Evolutionary conservation across 2,888 invertebrate species (phyloP).

Genomic region (Perizoma flavofasciatum): DNA sequence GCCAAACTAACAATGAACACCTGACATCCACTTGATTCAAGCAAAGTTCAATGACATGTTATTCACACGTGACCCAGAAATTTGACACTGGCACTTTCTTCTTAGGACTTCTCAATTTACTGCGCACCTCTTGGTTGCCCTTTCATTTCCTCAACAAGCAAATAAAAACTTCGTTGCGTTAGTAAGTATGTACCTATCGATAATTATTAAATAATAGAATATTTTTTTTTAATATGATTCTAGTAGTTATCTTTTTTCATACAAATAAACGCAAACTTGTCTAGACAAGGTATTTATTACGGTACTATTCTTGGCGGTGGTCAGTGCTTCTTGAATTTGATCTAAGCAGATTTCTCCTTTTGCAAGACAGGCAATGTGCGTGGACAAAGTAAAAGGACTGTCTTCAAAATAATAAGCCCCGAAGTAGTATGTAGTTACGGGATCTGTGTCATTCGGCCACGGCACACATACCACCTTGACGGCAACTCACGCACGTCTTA

Average conservation of each 20-base stretch:
- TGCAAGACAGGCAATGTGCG: slow-evolving; percentile 39
- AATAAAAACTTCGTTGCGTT: too few relatives aligned
- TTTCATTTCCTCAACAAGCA: slow-evolving; percentile 28
- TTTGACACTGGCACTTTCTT: slow-evolving; percentile 76
- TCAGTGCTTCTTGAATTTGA: neutral
- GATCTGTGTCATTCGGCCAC: slow-evolving; percentile 78
- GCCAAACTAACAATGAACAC: slow-evolving; percentile 38
- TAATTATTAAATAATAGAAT: slow-evolving; percentile 12
- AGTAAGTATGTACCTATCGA: too few relatives aligned
- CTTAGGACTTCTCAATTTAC: slow-evolving; percentile 67
- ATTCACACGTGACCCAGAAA: slow-evolving; percentile 75
- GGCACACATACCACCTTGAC: slow-evolving; percentile 69
- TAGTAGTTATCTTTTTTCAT: slow-evolving; percentile 8
- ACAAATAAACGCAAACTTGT: neutral
- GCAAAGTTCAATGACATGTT: slow-evolving; percentile 76
- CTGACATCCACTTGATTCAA: slow-evolving; percentile 60
- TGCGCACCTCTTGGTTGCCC: slow-evolving; percentile 54
- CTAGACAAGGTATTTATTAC: neutral
- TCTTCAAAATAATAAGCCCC: slow-evolving; percentile 58
- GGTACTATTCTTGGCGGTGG: neutral
- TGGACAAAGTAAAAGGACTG: slow-evolving; percentile 57
- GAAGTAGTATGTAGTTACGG: slow-evolving; percentile 49
- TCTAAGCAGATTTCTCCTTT: slow-evolving; percentile 6
- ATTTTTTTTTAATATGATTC: slow-evolving; percentile 12
- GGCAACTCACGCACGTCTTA: slow-evolving; percentile 57